phyloP scores from a whole-genome alignment of 2,113 vertebrate species.

The Cyprinodon brontotheroides region DNA sequence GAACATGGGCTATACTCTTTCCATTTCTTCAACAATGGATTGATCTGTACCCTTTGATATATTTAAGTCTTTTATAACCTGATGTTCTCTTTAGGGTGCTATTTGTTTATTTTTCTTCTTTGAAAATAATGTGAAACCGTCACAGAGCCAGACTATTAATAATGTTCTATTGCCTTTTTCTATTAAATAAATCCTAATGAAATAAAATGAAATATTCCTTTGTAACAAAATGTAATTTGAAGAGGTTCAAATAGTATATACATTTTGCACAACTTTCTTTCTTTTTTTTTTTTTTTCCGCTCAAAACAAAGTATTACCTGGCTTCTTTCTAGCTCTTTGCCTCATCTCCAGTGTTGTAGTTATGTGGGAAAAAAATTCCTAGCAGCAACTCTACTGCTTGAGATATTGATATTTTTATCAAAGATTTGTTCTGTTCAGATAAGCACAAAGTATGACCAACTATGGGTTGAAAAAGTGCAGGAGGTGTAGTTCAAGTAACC shows the following conservation, averaged over 20 bases:
- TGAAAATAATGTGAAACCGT: neutral
- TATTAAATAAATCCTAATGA: no score
- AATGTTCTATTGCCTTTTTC: no score
- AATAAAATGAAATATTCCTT: no score
- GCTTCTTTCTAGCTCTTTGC: neutral
- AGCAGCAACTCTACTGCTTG: neutral
- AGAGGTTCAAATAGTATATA: no score
- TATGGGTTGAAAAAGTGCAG: neutral
- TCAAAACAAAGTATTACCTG: neutral
- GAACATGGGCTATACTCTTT: no score
- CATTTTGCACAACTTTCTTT: neutral
- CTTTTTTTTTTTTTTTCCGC: neutral
- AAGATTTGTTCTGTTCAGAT: neutral
- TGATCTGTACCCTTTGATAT: no score
- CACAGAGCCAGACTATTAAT: no score
- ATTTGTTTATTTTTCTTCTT: neutral
- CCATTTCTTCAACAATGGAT: no score
- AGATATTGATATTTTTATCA: neutral
- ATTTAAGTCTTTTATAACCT: neutral
- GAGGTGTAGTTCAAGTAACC: neutral
- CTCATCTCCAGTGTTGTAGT: neutral
- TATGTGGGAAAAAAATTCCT: neutral
- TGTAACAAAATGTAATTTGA: no score
- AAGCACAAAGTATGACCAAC: neutral
- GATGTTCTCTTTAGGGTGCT: neutral